Evolutionary conservation across 2,113 vertebrate species (phyloP), one percentile per base, ranked within the genome.

Genomic region (Carassius carassius): DNA sequence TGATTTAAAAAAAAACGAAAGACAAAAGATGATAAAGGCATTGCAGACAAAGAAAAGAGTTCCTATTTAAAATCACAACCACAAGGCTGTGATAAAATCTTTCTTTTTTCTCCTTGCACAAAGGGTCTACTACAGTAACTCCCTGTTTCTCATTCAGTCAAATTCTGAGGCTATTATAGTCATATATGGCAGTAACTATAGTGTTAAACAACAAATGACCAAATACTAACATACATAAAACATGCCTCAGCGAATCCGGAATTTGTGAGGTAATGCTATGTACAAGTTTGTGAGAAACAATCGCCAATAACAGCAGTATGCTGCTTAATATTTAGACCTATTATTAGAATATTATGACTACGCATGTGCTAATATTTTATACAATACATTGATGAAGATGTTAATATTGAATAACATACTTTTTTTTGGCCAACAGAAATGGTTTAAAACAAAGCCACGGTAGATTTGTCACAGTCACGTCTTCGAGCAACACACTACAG

Each of bases 21-120:
- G 12, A 41, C 19, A 78, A 78, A 56, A 41, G 67, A 78, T 7
- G 76, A 77, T 13, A 13, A 37, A 60, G 54, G 32, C 37, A 17
- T 29, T 79, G 56, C 25, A 79, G 21, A 47, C 58, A 62, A 47
- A 79, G 16, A 21, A 23, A 78, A 47, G 60, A 19, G 56, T 37
- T 78, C 49, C 25, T 77, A 21, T 76, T 78, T 13, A 37, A 78
- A 13, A 41, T 58, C 76, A 60, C 1, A 16, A 58, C 74, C 54
- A 58, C 0, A 1, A 3, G 21, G 74, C 8, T 21, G 4, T 60
- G 19, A 78, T 78, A 21, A n/a, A 16, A 60, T 78, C 29, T 56
- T 32, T 77, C 17, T 56, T 78, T 78, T n/a, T 14, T 35, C 32
- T 78, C 19, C 60, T 78, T 78, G 11, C 32, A 78, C 32, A 41